These are phyloP conservation scores for Sacculina carcini DNA, from an alignment of 2,888 invertebrate species.

Conservation along the genomic window DNA sequence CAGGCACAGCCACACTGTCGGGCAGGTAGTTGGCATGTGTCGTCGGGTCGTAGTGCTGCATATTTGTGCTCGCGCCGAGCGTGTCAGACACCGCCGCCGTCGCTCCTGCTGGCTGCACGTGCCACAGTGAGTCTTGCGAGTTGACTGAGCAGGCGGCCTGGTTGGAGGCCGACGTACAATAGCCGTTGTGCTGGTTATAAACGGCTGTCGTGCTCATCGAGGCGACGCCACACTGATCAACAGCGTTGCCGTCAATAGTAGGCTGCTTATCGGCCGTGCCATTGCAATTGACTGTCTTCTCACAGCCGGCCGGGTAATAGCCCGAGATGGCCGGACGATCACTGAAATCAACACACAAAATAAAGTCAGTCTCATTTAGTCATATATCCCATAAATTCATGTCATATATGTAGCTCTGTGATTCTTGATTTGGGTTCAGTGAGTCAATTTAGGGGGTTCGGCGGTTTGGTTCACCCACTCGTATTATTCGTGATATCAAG, in stretches of 20 bases:
- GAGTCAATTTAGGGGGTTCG: too few species aligned
- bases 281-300: too few species aligned
- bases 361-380: too few species aligned
- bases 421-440: too few species aligned
- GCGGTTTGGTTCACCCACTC: too few species aligned
- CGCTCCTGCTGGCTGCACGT: constrained; percentile 34
- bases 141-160: constrained; percentile 73
- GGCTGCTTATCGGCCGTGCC: neutral
- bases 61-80: constrained; percentile 56
- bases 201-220: neutral
- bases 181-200: neutral
- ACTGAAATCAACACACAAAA: too few species aligned
- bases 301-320: neutral
- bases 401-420: too few species aligned
- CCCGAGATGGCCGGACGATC: too few species aligned
- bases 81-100: constrained; percentile 11
- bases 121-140: constrained; percentile 80
- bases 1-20: too few species aligned
- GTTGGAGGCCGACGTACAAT: constrained; percentile 56
- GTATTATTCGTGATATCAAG: too few species aligned
- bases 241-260: neutral
- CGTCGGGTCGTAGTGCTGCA: constrained; percentile 15
- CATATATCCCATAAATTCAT: too few species aligned
- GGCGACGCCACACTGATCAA: neutral
- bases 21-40: constrained; percentile 31